Base-by-base conservation (phyloP, 1,140 invertebrate genomes). In the Drosophila kohkoa region DNA sequence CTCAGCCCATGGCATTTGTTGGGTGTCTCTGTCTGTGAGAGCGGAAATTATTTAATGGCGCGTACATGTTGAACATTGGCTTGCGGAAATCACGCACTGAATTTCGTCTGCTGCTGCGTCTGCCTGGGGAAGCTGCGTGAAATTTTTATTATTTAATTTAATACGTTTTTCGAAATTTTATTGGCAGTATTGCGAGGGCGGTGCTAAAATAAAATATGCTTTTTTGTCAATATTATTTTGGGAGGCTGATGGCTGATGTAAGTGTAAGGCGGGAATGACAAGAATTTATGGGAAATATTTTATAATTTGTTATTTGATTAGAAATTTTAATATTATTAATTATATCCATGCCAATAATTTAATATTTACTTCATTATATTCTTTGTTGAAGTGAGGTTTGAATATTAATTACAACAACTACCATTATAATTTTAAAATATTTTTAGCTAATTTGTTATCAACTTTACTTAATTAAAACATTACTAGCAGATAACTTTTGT, bases 11-110 rank as follows among this genome's bases (percentile, higher is more conserved):
- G 35, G 30, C 20, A 3, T 3, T 3, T 20, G 20, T 25, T 25
- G 20, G 20, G 20, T 25, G 51, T 28, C 11, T 38, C 28, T 48
- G 67, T 54, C 30, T 46, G 69, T 79, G 68, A 72, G 85, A 78
- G 81, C 85, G 85, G 85, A 89, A 89, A 89, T 89, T 89, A 89
- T 89, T 89, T 89, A 89, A 89, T 89, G 85, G 81, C 77, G 81
- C 85, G 85, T 85, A 89, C 85, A 89, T 89, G 81, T 71, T 65
- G 66, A 67, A 81, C 74, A 73, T 81, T 46, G 68, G 60, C 54
- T 55, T 70, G 81, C 85, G 85, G 85, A 89, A 89, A 89, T 89
- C 85, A 89, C 85, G 85, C 85, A 85, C 85, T 70, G 85, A 62
- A 59, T 54, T 65, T 77, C 78, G 73, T 70, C 78, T 79, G 20